Base-by-base conservation (phyloP, 2,888 invertebrate genomes). In the Rhagonycha lutea region DNA sequence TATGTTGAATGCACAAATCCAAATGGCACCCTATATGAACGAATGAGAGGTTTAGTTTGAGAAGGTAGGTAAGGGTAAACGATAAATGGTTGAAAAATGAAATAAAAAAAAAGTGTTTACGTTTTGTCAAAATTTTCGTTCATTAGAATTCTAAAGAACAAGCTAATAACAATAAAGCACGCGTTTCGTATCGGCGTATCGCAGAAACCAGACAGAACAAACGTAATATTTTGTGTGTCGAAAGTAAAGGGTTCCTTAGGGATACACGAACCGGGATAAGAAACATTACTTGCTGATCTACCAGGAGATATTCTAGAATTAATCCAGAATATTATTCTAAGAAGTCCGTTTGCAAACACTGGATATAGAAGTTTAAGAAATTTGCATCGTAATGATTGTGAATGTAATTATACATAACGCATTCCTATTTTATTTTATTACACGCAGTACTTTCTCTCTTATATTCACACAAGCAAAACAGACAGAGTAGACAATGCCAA, bases 241-340 rank as follows among this genome's bases (percentile, higher is more conserved):
- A 85, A 85, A 84, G 83, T 82, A 82, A 84, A 84, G 85, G 84
- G 83, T 84, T 84, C 84, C 84, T 83, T 80, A 76, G 84, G 84
- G 84, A 84, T 79, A 80, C 78, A 80, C 79, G 82, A 79, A 80
- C 82, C 81, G 81, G 84, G 85, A 84, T 84, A 84, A 85, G 84
- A 84, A 84, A 84, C 84, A 84, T 85, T 84, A 83, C 81, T 83
- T 81, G 84, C 85, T 86, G 86, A 86, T 86, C 86, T 85, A 84
- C 85, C 85, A 83, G 84, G 81, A 86, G 86, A 86, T 86, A 86
- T 85, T 80, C 84, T 83, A 80, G 84, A 85, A 86, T 86, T 87
- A 86, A 86, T 87, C 86, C 86, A 80, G 86, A 86, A 86, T 87
- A 87, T 86, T 86, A 86, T 85, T 85, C 85, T 83, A 84, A 86